Conservation (phyloP, 2,888 invertebrate species). For the Brenthis hecate region DNA sequence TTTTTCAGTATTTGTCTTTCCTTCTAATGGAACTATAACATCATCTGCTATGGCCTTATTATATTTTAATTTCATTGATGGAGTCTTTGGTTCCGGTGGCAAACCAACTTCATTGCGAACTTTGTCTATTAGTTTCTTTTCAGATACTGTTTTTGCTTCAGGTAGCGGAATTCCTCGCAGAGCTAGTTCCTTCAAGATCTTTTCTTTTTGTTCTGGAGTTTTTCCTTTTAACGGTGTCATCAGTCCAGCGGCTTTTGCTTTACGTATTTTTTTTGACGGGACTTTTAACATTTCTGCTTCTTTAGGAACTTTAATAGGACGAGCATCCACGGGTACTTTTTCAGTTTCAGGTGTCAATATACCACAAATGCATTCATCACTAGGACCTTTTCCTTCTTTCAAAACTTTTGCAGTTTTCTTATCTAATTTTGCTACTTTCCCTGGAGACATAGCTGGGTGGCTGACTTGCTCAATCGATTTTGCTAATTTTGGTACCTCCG, state of each 20-base stretch:
- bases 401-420: constrained; percentile 45
- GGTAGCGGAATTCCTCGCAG: constrained; percentile 39
- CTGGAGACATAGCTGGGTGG: constrained; percentile 42
- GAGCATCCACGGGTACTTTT: constrained; percentile 32
- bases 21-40: constrained; percentile 46
- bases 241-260: constrained; percentile 43
- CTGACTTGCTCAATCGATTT: constrained; percentile 42
- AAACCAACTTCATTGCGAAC: constrained; percentile 34
- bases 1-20: constrained; percentile 46
- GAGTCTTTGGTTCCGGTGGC: constrained; percentile 42
- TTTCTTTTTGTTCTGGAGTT: constrained; percentile 37
- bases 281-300: constrained; percentile 18
- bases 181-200: constrained; percentile 36
- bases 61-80: constrained; percentile 35
- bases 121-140: constrained; percentile 45
- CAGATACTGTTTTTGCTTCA: constrained; percentile 41
- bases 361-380: constrained; percentile 50
- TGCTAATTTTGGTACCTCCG: constrained; percentile 36
- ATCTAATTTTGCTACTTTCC: constrained; percentile 40
- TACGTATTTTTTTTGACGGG: constrained; percentile 39
- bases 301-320: constrained; percentile 32
- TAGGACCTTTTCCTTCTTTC: constrained; percentile 49
- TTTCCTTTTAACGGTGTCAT: constrained; percentile 38
- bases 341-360: constrained; percentile 44
- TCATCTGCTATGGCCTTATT: constrained; percentile 44